These are phyloP conservation scores for Panagrolaimus sp. DNA, from an alignment of 1,140 invertebrate species.

Conservation along the genomic window DNA sequence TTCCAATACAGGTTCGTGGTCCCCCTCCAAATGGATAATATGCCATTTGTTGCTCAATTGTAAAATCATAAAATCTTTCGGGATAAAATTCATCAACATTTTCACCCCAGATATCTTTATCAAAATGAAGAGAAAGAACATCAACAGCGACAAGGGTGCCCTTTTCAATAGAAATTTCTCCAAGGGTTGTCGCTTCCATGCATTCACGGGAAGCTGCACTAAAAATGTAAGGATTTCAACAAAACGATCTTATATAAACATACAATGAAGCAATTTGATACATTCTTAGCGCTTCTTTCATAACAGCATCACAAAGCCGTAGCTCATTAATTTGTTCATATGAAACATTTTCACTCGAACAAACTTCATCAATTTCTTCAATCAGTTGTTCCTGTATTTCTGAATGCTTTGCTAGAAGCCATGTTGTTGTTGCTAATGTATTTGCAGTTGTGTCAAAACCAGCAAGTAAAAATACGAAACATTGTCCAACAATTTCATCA, in stretches of 20 bases:
- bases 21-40: conserved; percentile 63
- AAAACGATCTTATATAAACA: not conserved
- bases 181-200: conserved; percentile 3
- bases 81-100: conserved; percentile 39
- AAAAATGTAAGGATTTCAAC: not conserved
- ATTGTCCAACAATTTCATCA: conserved; percentile 15
- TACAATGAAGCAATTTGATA: conserved; percentile 6
- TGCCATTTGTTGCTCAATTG: not conserved
- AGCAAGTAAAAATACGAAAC: conserved; percentile 46
- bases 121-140: conserved; percentile 36
- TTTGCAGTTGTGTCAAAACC: conserved; percentile 57
- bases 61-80: conserved; percentile 26
- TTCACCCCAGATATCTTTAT: conserved; percentile 43
- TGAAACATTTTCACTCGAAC: not conserved
- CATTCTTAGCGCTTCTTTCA: conserved; percentile 6
- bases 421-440: conserved; percentile 37
- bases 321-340: conserved; percentile 8
- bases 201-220: not conserved
- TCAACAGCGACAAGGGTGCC: conserved; percentile 34
- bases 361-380: conserved; percentile 40
- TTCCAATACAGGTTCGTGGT: conserved; percentile 65
- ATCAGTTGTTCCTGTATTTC: conserved; percentile 47
- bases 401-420: conserved; percentile 48
- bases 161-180: not conserved
- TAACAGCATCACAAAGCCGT: not conserved